Percentiles rank a stretch among this genome's conserved stretches.
These are phyloP conservation scores for Microcebus murinus DNA, from an alignment of 2,113 vertebrate species.

Conservation along the genomic window DNA sequence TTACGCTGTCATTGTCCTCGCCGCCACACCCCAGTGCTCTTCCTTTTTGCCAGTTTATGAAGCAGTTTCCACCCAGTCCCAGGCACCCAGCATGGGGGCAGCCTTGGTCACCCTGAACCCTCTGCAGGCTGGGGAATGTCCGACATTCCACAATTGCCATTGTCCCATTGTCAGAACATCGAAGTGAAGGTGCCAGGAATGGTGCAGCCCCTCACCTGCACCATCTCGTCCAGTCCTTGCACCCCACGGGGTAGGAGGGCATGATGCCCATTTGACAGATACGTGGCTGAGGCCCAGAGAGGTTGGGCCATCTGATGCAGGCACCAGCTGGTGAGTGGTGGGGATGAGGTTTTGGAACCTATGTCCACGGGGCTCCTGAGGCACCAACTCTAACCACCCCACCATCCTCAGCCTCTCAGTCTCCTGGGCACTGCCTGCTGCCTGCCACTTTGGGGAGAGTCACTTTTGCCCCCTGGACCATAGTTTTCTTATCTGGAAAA, in stretches of 20 bases:
- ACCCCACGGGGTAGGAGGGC: not conserved
- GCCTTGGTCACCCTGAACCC: rapidly evolving
- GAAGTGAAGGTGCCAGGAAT: not conserved
- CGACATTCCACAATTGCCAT: not conserved
- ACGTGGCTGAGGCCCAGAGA: not conserved
- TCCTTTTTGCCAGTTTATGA: not conserved
- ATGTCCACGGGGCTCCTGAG: not conserved
- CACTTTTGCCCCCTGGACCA: not conserved
- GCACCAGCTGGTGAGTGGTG: not conserved
- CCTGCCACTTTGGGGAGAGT: not conserved
- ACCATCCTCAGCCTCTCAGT: not conserved
- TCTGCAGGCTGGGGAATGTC: not conserved
- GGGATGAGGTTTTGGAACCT: not conserved
- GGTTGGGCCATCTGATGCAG: not conserved
- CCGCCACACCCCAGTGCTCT: rapidly evolving
- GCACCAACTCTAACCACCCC: rapidly evolving
- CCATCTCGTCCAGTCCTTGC: not conserved
- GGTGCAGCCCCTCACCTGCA: too few relatives aligned
- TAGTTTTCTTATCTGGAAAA: not conserved
- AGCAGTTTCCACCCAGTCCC: not conserved
- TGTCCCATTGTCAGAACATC: not conserved
- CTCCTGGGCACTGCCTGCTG: not conserved
- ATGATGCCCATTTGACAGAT: not conserved
- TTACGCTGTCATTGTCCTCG: not conserved
- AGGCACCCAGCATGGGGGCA: too few relatives aligned